These are phyloP conservation scores for Tromatobia lineatoria DNA, from an alignment of 2,888 invertebrate genomes.

Conservation along the genomic window DNA sequence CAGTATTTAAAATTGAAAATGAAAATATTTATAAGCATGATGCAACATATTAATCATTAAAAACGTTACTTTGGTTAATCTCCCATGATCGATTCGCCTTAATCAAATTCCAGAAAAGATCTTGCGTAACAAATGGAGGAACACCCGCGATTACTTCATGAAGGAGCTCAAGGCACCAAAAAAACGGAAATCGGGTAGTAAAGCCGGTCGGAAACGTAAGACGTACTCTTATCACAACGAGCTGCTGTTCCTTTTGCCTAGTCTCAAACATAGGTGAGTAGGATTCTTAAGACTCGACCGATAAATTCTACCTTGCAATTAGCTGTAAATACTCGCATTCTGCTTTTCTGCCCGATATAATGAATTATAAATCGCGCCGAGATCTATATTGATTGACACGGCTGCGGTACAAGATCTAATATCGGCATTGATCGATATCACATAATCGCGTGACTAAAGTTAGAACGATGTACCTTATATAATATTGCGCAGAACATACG, in stretches of 20 bases:
- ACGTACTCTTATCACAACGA: constrained; percentile 81
- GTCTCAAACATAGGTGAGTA: constrained; percentile 74
- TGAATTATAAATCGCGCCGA: neutral
- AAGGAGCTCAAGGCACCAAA: constrained; percentile 81
- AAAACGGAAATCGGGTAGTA: constrained; percentile 69
- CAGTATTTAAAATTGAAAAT: neutral
- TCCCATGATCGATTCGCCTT: neutral
- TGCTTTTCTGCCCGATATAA: neutral
- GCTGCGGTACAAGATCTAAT: neutral
- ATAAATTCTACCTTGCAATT: neutral
- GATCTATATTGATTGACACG: neutral
- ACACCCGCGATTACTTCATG: constrained; percentile 83
- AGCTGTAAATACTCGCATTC: neutral
- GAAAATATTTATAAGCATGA: neutral
- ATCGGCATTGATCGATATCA: neutral
- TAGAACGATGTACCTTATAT: too few species aligned
- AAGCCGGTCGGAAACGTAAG: constrained; percentile 78
- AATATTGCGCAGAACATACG: too few species aligned
- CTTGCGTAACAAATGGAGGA: constrained; percentile 82
- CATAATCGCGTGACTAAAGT: neutral
- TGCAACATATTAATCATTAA: neutral
- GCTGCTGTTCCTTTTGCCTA: constrained; percentile 80
- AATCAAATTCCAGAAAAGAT: constrained; percentile 78
- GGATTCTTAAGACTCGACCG: neutral
- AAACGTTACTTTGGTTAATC: neutral